Base-by-base conservation (phyloP, 1,140 invertebrate genomes). In the Philopotamus ludificatus region DNA sequence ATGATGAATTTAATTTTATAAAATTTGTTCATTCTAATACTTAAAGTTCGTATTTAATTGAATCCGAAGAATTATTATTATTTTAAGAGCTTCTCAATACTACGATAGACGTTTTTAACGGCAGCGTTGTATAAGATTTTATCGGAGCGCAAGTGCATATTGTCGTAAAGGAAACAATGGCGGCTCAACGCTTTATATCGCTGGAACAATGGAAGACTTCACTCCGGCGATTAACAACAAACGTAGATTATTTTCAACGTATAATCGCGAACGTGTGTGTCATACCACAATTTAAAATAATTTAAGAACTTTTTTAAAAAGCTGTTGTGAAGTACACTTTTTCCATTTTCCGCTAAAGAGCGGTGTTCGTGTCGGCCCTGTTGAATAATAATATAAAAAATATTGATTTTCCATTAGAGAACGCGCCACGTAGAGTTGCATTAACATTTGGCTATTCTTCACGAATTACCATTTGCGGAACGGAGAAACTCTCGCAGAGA, bases 91-190 rank as follows among this genome's bases (percentile, higher is more conserved):
- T n/a, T n/a, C n/a, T n/a, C n/a, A n/a, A n/a, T n/a, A n/a, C n/a
- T n/a, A 34, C 12, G 47, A 57, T 15, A 23, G 57, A 60, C 57
- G 41, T 16, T 57, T n/a, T 60, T 60, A 60, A 60, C 47, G 42
- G 44, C 22, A 60, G 57, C n/a, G n/a, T 60, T 18, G 57, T 60
- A 28, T 45, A 45, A 66, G 65, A 66, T 66, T 62, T 61, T 66
- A 66, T 61, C 57, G 57, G 47, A 45, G 22, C 28, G 28, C 54
- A 63, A 67, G 65, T 67, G 65, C 59, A 67, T 67, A 67, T 63
- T 67, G 65, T 67, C 65, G 60, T 63, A 51, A 57, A 63, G 47
- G 65, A 63, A 63, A 67, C 65, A 67, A 67, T 55, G 65, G 57
- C 42, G 41, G 41, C 41, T 45, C 57, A 16, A 28, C 42, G 60